These are phyloP conservation scores for Salvelinus namaycush DNA, from an alignment of 2,113 vertebrate genomes.

Conservation along the genomic window DNA sequence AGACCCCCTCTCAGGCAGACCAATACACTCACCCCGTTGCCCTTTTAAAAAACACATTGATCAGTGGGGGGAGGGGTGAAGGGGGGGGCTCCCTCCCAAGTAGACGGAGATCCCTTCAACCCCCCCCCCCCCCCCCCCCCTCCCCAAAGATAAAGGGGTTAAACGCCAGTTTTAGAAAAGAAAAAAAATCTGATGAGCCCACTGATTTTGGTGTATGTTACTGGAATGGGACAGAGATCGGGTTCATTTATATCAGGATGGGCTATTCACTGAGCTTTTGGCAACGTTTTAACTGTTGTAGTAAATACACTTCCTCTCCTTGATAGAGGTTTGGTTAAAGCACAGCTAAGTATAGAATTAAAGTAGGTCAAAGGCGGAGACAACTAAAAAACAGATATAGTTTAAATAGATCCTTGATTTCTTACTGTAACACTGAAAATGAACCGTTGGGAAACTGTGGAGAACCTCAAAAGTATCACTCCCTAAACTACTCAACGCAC, in stretches of 20 bases:
- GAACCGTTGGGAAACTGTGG: background rate
- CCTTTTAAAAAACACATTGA: conserved; percentile 64
- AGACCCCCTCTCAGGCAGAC: conserved; percentile 55
- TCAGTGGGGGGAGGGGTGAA: conserved; percentile 50
- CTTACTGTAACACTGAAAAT: background rate
- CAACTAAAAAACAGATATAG: background rate
- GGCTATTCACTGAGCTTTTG: too few species aligned
- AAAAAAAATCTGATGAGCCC: background rate
- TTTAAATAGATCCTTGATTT: background rate
- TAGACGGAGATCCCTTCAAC: conserved; percentile 59
- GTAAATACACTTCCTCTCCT: conserved; percentile 28
- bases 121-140: conserved; percentile 17
- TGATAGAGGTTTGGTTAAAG: conserved; percentile 9
- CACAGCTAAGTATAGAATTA: conserved; percentile 52
- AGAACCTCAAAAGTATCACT: background rate
- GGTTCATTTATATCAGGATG: too few species aligned
- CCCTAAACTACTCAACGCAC: background rate
- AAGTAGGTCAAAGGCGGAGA: conserved; percentile 52
- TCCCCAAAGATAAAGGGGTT: conserved; percentile 48
- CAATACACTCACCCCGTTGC: background rate
- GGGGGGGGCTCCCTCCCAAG: conserved; percentile 47
- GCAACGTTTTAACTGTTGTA: background rate
- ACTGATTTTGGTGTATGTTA: too few species aligned
- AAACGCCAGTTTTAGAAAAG: conserved; percentile 45
- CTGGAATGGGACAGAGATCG: too few species aligned